Evolutionary conservation across 2,113 vertebrate genomes (phyloP).

Genomic region (Campylorhamphus procurvoides): DNA sequence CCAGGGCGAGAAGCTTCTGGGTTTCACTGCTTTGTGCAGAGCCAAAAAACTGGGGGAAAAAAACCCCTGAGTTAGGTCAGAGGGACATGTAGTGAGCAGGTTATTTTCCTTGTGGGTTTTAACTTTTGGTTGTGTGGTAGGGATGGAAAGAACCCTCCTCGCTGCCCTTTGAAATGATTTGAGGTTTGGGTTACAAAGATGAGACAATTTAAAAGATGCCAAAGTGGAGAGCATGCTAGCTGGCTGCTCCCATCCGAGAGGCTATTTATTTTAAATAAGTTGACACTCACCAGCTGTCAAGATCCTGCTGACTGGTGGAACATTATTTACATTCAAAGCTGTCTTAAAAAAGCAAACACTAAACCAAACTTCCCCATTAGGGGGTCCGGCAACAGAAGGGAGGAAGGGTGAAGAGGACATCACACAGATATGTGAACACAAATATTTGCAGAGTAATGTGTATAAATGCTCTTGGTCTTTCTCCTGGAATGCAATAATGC

Average conservation of each 20-base stretch:
- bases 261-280: constrained; percentile 65
- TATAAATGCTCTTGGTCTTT: constrained; percentile 39
- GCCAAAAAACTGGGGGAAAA: background rate
- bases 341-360: constrained; percentile 50
- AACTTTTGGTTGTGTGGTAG: background rate
- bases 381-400: constrained; percentile 32
- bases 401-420: constrained; percentile 53
- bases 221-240: background rate
- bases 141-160: background rate
- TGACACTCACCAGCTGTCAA: constrained; percentile 61
- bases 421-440: background rate
- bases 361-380: constrained; percentile 35
- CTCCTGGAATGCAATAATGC: constrained; percentile 66
- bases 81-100: background rate
- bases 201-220: constrained; percentile 38
- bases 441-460: constrained; percentile 40
- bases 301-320: constrained; percentile 60
- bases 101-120: background rate
- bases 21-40: background rate
- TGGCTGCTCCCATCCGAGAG: constrained; percentile 28
- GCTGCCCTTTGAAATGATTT: background rate
- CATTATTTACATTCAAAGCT: constrained; percentile 57
- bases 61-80: background rate
- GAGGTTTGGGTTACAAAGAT: constrained; percentile 50
- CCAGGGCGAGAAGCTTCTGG: background rate